Evolutionary conservation across 1,140 invertebrate genomes (phyloP), one percentile per base, ranked within the genome.

Genomic region (Drosophila seguyi): DNA sequence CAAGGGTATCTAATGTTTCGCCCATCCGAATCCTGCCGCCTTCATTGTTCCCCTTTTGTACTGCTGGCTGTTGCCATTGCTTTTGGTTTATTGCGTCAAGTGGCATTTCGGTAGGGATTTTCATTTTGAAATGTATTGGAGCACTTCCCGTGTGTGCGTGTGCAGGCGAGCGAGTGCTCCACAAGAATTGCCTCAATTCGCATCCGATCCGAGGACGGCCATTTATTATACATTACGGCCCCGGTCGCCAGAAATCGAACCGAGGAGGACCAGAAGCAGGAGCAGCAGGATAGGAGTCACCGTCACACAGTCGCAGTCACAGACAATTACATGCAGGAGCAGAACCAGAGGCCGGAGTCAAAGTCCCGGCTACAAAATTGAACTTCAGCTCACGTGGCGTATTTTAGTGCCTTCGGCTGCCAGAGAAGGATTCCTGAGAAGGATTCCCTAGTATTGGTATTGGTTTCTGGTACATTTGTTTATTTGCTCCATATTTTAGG

Each of bases 401-500:
- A 85, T 90, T 90, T 90, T 90, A 85, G 81, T 85, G 85, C 78
- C 69, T 71, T 74, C 60, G 69, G 45, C 58, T 72, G 65, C 53
- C 52, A 52, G 53, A 44, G 47, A 67, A 62, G 79, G 55, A 67
- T 57, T 42, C 14, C 47, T 29, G 10, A 20, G 50, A 50, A 50
- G 25, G 48, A 52, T 55, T 55, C 34, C 13, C 25, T 27, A 25
- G 63, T 47, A 67, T 60, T 65, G 72, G 29, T 63, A 69, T 75
- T 47, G 56, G 69, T 67, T 62, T 78, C 77, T 73, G 67, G 74
- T 79, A 85, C 88, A 90, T 90, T 90, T 90, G 85, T 90, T 90
- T 90, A 90, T 90, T 90, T 90, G 85, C 85, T 85, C 65, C 81
- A 90, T 90, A 90, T 90, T 90, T 90, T 90, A 90, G 78, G 77